These are phyloP conservation scores for Volucella bombylans DNA, from an alignment of 2,888 invertebrate genomes.

Conservation along the genomic window DNA sequence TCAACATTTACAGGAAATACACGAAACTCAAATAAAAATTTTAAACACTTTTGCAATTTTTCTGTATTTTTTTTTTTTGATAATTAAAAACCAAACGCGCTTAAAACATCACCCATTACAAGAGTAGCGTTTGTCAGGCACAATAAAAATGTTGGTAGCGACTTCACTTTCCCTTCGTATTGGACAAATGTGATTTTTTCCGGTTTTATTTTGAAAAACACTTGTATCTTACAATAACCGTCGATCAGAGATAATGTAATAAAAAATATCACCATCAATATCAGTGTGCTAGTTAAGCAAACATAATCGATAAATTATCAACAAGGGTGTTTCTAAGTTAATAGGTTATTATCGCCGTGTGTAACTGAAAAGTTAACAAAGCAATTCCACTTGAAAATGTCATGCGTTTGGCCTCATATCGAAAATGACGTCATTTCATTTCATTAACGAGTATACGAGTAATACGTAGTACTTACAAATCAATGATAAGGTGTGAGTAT, in stretches of 20 bases:
- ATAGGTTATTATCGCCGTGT: background rate
- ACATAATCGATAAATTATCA: conserved; percentile 1
- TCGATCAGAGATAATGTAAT: conserved; percentile 8
- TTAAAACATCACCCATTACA: too few relatives aligned
- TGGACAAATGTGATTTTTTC: background rate
- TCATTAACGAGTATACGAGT: too few relatives aligned
- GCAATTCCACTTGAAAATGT: background rate
- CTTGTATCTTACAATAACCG: conserved; percentile 2
- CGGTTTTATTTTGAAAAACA: background rate
- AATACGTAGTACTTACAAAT: background rate
- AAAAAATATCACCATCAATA: conserved; percentile 1
- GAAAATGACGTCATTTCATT: too few relatives aligned
- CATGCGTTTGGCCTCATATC: background rate
- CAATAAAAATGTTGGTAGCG: too few relatives aligned
- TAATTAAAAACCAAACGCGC: too few relatives aligned
- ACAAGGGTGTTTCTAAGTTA: conserved; percentile 7
- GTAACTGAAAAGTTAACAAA: conserved; percentile 3
- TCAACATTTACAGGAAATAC: too few relatives aligned
- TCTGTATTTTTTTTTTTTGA: too few relatives aligned
- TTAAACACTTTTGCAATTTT: too few relatives aligned
- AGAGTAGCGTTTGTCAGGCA: too few relatives aligned
- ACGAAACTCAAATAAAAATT: too few relatives aligned
- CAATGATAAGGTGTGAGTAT: background rate
- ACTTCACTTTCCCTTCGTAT: too few relatives aligned
- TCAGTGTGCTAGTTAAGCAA: background rate